Base-by-base conservation (phyloP, 2,888 invertebrate species). In the Brenthis daphne region DNA sequence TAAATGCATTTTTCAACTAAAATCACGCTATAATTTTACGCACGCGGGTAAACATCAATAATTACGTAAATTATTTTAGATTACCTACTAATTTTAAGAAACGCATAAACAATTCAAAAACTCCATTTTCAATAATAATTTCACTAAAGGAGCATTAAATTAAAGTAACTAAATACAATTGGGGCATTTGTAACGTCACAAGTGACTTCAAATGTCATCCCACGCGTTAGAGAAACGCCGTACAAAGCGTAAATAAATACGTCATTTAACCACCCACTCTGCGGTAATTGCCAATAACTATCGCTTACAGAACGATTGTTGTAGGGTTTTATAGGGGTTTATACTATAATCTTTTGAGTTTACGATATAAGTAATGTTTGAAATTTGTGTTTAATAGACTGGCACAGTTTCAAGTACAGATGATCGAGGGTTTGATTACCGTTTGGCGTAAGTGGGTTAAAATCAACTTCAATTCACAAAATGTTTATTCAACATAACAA, bases 231-330 rank as follows among this genome's bases (percentile, higher is more conserved):
- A 58, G 53, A 54, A 16, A 48, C 60, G 43, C 43, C 60, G 47
- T 43, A 55, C 60, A 54, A 54, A 37, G 47, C 58, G 54, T 67
- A 67, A 61, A 60, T 67, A 67, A 60, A 67, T 60, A 55, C 58
- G 33, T 61, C 55, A 48, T 37, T 61, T 58, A 55, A 48, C 47
- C 67, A 55, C 55, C 55, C 16, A 61, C 67, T 33, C 24, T 14
- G 33, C 20, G 55, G 58, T 67, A 67, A 67, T 67, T 67, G 47
- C 54, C 29, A 47, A 55, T 55, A 67, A 54, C 60, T 48, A 67
- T 29, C 58, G 33, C 33, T 61, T 47, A 67, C 60, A 60, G 43
- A 51, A 48, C 60, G 67, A 61, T 14, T 54, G 54, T 54, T 58
- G 48, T 60, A 55, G 60, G 60, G 50, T 16, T 60, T 60, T 60